Evolutionary conservation across 35 echinoderm and acorn worm genomes (phyloP), one percentile per base, ranked within the genome.

Genomic region (Patiria miniata): DNA sequence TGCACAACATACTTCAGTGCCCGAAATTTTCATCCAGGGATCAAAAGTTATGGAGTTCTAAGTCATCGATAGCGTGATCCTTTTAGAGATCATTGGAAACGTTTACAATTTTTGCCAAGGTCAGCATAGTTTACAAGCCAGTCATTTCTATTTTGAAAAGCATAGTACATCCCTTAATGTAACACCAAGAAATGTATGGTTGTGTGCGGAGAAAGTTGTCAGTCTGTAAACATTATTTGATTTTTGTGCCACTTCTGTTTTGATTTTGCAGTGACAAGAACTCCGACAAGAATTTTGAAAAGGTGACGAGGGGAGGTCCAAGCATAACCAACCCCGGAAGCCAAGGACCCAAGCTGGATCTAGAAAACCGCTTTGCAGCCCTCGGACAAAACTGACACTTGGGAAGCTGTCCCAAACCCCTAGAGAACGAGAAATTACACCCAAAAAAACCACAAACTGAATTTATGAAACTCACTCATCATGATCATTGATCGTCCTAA

Each of bases 301-400:
- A 82, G 21, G 88, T 90, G 18, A 90, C 80, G 77, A 83, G 61
- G 44, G 88, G 88, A 26, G 88, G 88, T 33, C 68, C 42, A 23
- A 81, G 80, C 5, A 82, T 83, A 28, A 55, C 83, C 37, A 78
- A 78, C 77, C 42, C 81, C 2, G 54, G 36, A 29, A 52, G 61
- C 56, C 61, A 84, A 77, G 80, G 88, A 26, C 60, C 81, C 9
- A 42, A 83, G n/a, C 38, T 90, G 68, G 60, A 90, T 47, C 88
- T 90, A 84, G 88, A 52, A 83, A 90, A 90, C 56, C 88, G 88
- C 33, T 90, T 38, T 51, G 88, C 88, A 26, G 88, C 88, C 38
- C 88, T 90, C 40, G 88, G 29, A 51, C 65, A 73, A 30, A 73
- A 73, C 65, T 73, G 65, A 73, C 26, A 22, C 6, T 30, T 14